These are phyloP conservation scores for Enteromius radiatus DNA, from an alignment of 2,797 vertebrate genomes.

Conservation along the genomic window DNA sequence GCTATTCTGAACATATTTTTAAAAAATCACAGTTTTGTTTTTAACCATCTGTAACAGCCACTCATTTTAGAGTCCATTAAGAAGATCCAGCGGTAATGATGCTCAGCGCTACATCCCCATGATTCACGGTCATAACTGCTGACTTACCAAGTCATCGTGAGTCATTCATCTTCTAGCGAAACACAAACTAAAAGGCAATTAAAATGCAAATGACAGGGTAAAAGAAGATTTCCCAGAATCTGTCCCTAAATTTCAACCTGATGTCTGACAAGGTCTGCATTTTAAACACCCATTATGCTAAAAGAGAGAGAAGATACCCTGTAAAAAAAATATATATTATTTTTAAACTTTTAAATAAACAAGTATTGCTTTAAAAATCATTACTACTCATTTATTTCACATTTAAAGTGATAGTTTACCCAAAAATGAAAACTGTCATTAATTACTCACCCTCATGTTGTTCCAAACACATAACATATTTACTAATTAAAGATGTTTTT, in stretches of 20 bases:
- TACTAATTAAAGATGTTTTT: not conserved
- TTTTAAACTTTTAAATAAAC: not conserved
- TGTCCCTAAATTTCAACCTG: not conserved
- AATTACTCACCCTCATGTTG: not conserved
- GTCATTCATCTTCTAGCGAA: conserved; percentile 21
- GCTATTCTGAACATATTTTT: not conserved
- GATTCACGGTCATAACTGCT: conserved; percentile 14
- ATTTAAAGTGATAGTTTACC: not conserved
- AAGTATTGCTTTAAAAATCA: not conserved
- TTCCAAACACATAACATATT: not conserved
- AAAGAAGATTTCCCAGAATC: not conserved
- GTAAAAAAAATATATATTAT: not conserved
- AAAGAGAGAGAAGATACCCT: not conserved
- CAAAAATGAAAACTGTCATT: not conserved
- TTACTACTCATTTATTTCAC: not conserved
- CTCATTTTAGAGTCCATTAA: not conserved
- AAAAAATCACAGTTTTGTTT: not conserved
- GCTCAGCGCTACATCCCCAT: not conserved
- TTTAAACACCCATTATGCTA: not conserved
- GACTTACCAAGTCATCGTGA: conserved; percentile 9
- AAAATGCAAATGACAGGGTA: not conserved
- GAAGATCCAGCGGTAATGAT: conserved; percentile 10
- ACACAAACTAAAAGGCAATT: conserved; percentile 2
- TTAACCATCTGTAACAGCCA: not conserved
- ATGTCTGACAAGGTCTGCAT: not conserved